Percentiles rank a stretch among this genome's conserved stretches.
Conservation (phyloP, 2,113 vertebrate species). For the Megaceryle torquata region DNA sequence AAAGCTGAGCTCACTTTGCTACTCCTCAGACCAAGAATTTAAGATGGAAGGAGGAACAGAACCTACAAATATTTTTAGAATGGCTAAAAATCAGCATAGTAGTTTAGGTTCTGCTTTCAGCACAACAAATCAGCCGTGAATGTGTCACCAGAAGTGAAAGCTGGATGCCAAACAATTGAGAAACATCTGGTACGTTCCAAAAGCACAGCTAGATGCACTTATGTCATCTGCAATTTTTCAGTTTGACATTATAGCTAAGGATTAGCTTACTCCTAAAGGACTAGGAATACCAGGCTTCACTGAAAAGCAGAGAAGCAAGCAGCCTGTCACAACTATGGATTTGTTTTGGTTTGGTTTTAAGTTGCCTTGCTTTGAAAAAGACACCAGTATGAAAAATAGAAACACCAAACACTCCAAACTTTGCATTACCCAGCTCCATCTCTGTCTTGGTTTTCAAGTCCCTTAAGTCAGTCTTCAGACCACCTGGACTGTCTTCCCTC, state of each 20-base stretch:
- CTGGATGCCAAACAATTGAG: not conserved
- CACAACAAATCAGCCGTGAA: not conserved
- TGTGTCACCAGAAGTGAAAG: not conserved
- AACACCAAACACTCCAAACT: not conserved
- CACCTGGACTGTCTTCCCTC: not conserved
- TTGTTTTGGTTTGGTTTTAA: not conserved
- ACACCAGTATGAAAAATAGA: not conserved
- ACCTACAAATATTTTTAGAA: not conserved
- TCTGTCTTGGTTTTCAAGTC: not conserved
- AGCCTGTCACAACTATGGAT: not conserved
- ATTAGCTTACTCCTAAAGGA: not conserved
- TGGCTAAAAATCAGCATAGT: not conserved
- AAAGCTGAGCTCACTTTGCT: not conserved
- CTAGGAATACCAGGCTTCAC: not conserved
- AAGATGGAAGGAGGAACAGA: not conserved
- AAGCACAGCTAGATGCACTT: not conserved
- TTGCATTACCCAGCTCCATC: not conserved
- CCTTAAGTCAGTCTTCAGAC: not conserved
- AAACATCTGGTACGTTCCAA: slow-evolving; percentile 13
- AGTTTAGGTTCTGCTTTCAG: not conserved
- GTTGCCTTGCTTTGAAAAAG: not conserved
- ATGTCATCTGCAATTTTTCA: slow-evolving; percentile 25
- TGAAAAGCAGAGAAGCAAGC: not conserved
- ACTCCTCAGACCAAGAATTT: not conserved
- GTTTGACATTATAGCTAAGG: not conserved